phyloP scores from a whole-genome alignment of 2,797 vertebrate species.

The Alectoris magna region DNA sequence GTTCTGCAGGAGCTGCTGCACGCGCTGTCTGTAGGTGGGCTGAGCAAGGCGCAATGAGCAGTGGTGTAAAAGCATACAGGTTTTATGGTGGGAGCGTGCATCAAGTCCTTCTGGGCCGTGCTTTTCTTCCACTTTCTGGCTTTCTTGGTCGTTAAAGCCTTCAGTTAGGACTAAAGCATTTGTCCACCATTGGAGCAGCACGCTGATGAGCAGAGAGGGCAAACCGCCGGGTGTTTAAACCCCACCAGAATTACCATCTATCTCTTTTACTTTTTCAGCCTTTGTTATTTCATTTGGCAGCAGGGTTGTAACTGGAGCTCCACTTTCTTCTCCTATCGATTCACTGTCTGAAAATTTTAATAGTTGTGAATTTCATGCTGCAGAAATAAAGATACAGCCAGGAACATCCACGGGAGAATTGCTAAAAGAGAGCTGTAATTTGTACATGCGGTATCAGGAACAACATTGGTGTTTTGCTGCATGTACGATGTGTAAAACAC shows the following conservation, averaged over 20 bases:
- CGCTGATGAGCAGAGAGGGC: accelerated
- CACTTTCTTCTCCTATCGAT: background rate
- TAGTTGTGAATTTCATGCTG: background rate
- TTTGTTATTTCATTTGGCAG: background rate
- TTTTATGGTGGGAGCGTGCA: background rate
- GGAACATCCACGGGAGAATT: background rate
- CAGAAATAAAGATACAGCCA: background rate
- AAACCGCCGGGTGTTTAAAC: background rate
- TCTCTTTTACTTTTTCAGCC: background rate
- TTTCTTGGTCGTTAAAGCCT: background rate
- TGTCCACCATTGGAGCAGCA: accelerated
- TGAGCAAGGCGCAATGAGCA: background rate
- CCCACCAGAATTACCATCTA: background rate
- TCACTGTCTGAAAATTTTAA: background rate
- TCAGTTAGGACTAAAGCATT: accelerated
- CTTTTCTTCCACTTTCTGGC: background rate
- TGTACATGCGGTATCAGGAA: background rate
- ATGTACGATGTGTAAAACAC: accelerated
- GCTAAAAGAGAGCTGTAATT: background rate
- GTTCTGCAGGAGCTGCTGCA: background rate
- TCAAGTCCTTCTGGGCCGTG: background rate
- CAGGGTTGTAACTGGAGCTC: background rate
- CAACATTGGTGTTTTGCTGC: background rate
- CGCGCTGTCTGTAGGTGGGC: background rate
- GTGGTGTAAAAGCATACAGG: background rate